Percentiles rank a stretch among this genome's conserved stretches.
Evolutionary conservation across 2,113 vertebrate genomes (phyloP).

Genomic region (Ginglymostoma cirratum): DNA sequence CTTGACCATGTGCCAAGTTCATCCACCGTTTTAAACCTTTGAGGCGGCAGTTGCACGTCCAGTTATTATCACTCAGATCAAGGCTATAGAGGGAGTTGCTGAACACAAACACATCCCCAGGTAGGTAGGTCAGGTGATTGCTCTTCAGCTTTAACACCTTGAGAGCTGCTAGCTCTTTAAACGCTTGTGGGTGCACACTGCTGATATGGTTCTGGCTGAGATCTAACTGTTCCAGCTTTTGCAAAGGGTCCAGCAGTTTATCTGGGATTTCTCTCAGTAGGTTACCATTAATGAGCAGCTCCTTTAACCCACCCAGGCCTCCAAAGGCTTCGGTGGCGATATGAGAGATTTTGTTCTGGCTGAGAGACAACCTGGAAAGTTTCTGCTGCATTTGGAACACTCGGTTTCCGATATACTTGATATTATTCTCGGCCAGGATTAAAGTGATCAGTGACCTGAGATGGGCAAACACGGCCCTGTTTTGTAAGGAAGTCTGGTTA

Average conservation of each 20-base stretch:
- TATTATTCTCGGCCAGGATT: slow-evolving; percentile 75
- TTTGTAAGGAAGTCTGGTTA: slow-evolving; percentile 69
- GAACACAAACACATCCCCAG: slow-evolving; percentile 67
- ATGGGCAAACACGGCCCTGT: slow-evolving; percentile 63
- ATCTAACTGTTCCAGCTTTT: slow-evolving; percentile 73
- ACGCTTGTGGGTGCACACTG: slow-evolving; percentile 59
- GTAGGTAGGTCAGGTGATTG: slow-evolving; percentile 71
- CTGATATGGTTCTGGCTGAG: slow-evolving; percentile 74
- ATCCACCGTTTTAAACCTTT: slow-evolving; percentile 77
- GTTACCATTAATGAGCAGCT: slow-evolving; percentile 78
- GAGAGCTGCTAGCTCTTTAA: slow-evolving; percentile 60
- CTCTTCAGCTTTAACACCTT: slow-evolving; percentile 76
- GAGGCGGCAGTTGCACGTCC: slow-evolving; percentile 85
- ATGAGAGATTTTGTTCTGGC: slow-evolving; percentile 69
- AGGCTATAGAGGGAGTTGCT: slow-evolving; percentile 71
- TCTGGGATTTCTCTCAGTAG: slow-evolving; percentile 67
- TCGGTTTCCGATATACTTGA: slow-evolving; percentile 64
- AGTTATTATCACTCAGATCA: slow-evolving; percentile 82
- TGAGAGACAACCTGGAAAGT: slow-evolving; percentile 73
- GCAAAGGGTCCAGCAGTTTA: slow-evolving; percentile 71
- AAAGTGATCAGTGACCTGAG: slow-evolving; percentile 72
- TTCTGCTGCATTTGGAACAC: slow-evolving; percentile 75
- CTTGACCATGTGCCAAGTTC: slow-evolving; percentile 68
- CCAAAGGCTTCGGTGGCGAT: slow-evolving; percentile 65
- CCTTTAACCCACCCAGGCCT: slow-evolving; percentile 69